Evolutionary conservation across 2,113 vertebrate genomes (phyloP).

Genomic region (Perca fluviatilis): DNA sequence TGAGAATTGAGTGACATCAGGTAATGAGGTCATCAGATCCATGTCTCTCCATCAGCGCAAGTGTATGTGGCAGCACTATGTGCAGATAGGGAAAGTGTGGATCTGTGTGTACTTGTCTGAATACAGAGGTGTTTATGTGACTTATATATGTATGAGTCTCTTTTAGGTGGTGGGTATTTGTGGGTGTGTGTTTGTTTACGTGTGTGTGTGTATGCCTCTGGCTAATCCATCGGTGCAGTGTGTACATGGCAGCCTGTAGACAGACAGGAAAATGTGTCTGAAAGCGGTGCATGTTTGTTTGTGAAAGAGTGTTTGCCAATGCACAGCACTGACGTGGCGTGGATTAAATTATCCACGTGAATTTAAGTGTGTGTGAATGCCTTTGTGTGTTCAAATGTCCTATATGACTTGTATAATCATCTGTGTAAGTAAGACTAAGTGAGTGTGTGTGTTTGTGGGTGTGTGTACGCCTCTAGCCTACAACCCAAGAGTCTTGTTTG

Average conservation of each 20-base stretch:
- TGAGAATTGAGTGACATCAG: constrained; percentile 35
- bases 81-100: constrained; percentile 9
- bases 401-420: constrained; percentile 42
- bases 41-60: constrained; percentile 32
- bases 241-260: constrained; percentile 28
- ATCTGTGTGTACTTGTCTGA: constrained; percentile 7
- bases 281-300: background rate
- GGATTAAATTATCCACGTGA: background rate
- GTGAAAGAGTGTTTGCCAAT: background rate
- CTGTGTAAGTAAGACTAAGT: constrained; percentile 33
- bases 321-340: background rate
- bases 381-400: constrained; percentile 15
- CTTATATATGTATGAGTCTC: constrained; percentile 4
- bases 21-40: constrained; percentile 45
- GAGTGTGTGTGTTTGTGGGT: constrained; percentile 20
- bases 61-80: constrained; percentile 1
- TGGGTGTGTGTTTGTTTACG: background rate
- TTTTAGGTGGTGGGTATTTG: constrained; percentile 12
- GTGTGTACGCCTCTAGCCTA: constrained; percentile 13
- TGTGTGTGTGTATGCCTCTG: constrained; percentile 21
- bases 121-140: constrained; percentile 32
- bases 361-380: constrained; percentile 17
- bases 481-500: constrained; percentile 58
- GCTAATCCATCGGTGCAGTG: constrained; percentile 32
- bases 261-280: constrained; percentile 20